Conservation (phyloP, 2,888 invertebrate genomes). For the Napeogenes inachia region DNA sequence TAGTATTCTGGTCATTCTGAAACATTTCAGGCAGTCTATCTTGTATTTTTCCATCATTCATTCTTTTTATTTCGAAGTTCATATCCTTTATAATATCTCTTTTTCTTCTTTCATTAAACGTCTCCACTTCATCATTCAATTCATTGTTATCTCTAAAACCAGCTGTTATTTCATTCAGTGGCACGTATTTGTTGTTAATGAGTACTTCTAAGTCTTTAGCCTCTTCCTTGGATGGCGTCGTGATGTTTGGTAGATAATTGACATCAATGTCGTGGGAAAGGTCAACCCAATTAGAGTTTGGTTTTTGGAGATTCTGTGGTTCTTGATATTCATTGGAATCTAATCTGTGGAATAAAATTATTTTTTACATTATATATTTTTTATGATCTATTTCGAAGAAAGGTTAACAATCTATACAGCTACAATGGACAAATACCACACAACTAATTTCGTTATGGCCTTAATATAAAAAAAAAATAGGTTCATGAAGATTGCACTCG, state of each 20-base stretch:
- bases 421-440: no score
- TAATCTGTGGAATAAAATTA: conserved; percentile 18
- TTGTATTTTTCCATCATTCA: conserved; percentile 17
- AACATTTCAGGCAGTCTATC: conserved; percentile 21
- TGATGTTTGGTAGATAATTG: conserved; percentile 47
- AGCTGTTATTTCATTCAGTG: conserved; percentile 38
- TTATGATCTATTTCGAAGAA: no score
- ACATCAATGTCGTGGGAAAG: conserved; percentile 63
- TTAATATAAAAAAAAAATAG: no score
- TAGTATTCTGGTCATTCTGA: conserved; percentile 19
- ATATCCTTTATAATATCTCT: conserved; percentile 30
- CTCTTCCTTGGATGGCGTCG: conserved; percentile 45
- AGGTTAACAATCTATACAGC: no score
- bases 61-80: conserved; percentile 15
- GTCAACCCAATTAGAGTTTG: conserved; percentile 47
- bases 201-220: conserved; percentile 50
- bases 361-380: no score
- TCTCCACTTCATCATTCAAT: conserved; percentile 11
- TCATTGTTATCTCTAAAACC: conserved; percentile 9
- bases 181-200: conserved; percentile 44
- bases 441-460: no score
- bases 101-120: conserved; percentile 20
- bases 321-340: conserved; percentile 14
- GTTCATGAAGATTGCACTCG: no score
- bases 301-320: conserved; percentile 18